A percentile compares a stretch with the other conserved stretches of the same genome.
Evolutionary conservation across 2,113 vertebrate genomes (phyloP).

Genomic region (Chaetops frenatus): DNA sequence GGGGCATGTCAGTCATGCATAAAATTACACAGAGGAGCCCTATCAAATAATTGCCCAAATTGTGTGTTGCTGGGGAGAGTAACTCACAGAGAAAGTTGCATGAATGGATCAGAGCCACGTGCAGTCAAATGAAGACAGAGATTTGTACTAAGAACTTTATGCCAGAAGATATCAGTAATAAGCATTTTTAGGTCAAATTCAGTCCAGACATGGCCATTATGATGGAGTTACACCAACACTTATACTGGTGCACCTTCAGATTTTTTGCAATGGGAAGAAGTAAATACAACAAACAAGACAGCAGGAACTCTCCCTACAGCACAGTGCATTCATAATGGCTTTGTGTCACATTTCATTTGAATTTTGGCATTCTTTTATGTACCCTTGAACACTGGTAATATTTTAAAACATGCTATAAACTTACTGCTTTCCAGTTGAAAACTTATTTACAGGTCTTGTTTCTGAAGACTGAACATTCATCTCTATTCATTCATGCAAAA

Average conservation of each 20-base stretch:
- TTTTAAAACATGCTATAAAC: not conserved
- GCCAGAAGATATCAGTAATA: not conserved
- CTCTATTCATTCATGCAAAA: not conserved
- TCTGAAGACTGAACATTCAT: not conserved
- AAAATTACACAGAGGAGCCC: slow-evolving; percentile 20
- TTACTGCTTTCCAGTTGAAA: not conserved
- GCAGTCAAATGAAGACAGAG: not conserved
- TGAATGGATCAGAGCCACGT: not conserved
- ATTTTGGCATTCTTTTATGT: not conserved
- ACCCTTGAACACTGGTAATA: not conserved
- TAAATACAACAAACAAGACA: not conserved
- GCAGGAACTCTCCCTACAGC: not conserved
- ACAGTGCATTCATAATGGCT: not conserved
- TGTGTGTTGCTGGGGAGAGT: not conserved
- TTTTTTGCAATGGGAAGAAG: not conserved
- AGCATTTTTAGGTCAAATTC: not conserved
- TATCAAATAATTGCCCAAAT: slow-evolving; percentile 24
- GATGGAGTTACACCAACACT: not conserved
- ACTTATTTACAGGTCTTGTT: not conserved
- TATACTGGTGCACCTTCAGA: not conserved
- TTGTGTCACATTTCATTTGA: not conserved
- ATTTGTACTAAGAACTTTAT: not conserved
- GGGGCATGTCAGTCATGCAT: slow-evolving; percentile 8
- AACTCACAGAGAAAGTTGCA: not conserved
- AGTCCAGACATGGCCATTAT: not conserved